These are phyloP conservation scores for Scolanthus callimorphus DNA, from an alignment of 92 coral and sea anemone genomes.

Conservation along the genomic window DNA sequence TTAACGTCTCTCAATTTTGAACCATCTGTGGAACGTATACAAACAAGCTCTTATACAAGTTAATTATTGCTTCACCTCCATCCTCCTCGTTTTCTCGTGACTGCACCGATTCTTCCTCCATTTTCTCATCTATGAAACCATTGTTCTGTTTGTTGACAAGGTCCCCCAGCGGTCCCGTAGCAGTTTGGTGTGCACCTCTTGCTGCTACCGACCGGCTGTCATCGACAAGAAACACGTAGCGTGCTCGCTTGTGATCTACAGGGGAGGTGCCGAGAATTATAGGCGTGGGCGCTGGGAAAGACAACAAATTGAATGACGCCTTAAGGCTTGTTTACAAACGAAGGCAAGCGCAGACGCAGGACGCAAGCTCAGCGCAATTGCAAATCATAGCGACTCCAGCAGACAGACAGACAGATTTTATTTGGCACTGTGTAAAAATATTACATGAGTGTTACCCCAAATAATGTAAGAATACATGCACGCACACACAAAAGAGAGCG, in stretches of 20 bases:
- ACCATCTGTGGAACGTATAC: background rate
- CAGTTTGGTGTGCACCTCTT: conserved; percentile 28
- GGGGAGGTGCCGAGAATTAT: conserved; percentile 25
- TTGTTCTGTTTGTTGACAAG: conserved; percentile 39
- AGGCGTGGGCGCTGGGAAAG: conserved; percentile 34
- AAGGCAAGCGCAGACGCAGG: too few relatives aligned
- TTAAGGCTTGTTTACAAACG: too few relatives aligned
- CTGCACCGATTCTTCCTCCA: conserved; percentile 17
- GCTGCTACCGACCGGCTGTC: conserved; percentile 56
- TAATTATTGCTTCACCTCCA: too few relatives aligned
- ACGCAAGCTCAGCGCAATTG: too few relatives aligned
- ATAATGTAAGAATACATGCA: too few relatives aligned
- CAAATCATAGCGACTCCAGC: too few relatives aligned
- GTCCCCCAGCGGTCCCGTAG: conserved; percentile 25
- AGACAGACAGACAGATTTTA: too few relatives aligned
- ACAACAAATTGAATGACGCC: too few relatives aligned
- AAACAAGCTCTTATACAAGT: background rate
- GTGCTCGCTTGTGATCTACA: conserved; percentile 47
- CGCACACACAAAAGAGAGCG: too few relatives aligned
- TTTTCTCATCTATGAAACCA: conserved; percentile 27
- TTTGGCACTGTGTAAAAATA: too few relatives aligned
- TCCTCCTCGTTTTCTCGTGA: conserved; percentile 21
- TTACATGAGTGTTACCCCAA: too few relatives aligned
- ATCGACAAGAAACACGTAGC: conserved; percentile 93
- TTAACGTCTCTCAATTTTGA: too few relatives aligned